phyloP scores from a whole-genome alignment of 53 echinoderm and acorn worm genomes.

The Patiria pectinifera region DNA sequence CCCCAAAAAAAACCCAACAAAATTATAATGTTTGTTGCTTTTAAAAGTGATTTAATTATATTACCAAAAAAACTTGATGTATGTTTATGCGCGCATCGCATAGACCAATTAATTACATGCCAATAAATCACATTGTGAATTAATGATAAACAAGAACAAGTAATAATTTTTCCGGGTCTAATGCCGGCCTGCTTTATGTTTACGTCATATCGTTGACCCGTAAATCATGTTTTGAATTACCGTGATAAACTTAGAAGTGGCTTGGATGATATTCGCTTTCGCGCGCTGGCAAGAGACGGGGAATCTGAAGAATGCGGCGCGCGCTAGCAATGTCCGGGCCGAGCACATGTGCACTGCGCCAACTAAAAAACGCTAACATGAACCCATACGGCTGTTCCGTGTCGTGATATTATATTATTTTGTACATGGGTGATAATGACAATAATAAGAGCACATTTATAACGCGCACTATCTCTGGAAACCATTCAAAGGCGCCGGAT shows the following conservation, averaged over 20 bases:
- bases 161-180: neutral
- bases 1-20: too few relatives aligned
- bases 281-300: neutral
- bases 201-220: neutral
- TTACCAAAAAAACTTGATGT: neutral
- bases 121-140: neutral
- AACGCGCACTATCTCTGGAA: too few relatives aligned
- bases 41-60: too few relatives aligned
- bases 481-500: too few relatives aligned
- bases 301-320: neutral
- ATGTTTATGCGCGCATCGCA: neutral
- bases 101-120: neutral
- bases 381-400: too few relatives aligned
- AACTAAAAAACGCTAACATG: too few relatives aligned
- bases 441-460: too few relatives aligned
- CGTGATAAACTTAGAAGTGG: neutral
- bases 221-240: neutral
- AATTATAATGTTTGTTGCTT: neutral
- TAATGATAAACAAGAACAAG: neutral
- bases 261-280: neutral
- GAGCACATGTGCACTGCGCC: neutral
- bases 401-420: too few relatives aligned
- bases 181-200: neutral
- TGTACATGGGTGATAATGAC: too few relatives aligned
- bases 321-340: constrained; percentile 15